phyloP scores from a whole-genome alignment of 2,888 invertebrate genomes.

The Lasioglossum lativentre region DNA sequence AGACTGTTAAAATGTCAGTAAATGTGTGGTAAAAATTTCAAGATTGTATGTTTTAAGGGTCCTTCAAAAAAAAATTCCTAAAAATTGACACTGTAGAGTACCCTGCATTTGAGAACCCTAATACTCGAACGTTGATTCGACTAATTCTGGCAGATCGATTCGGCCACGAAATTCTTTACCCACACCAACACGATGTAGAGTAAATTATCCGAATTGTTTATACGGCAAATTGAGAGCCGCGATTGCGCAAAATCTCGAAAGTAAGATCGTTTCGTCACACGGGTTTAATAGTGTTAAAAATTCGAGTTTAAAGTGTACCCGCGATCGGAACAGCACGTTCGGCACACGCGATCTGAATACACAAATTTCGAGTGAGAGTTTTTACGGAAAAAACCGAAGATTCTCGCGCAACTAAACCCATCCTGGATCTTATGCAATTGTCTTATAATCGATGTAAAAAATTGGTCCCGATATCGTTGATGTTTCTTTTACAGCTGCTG shows the following conservation, averaged over 20 bases:
- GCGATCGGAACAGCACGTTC: slow-evolving; percentile 31
- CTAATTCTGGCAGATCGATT: background rate
- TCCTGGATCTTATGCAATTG: background rate
- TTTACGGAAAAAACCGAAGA: slow-evolving; percentile 14
- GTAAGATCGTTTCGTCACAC: slow-evolving; percentile 5
- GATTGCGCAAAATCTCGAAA: slow-evolving; percentile 36
- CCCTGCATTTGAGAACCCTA: background rate
- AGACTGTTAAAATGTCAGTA: no score
- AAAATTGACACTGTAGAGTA: background rate
- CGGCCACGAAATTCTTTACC: background rate
- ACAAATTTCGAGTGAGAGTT: slow-evolving; percentile 24
- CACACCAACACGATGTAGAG: no score
- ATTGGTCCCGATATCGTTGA: background rate
- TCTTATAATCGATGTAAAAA: background rate
- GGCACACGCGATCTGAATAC: slow-evolving; percentile 25
- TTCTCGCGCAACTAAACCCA: background rate
- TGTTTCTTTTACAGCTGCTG: background rate
- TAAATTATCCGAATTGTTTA: background rate
- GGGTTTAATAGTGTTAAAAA: slow-evolving; percentile 35
- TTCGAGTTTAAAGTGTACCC: slow-evolving; percentile 18
- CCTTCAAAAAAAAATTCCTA: no score
- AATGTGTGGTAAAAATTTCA: no score
- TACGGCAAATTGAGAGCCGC: background rate
- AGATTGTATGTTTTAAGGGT: no score
- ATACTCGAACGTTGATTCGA: background rate